A percentile compares a stretch with the other conserved stretches of the same genome.
Evolutionary conservation across 2,113 vertebrate species (phyloP).

Genomic region (Procavia capensis): DNA sequence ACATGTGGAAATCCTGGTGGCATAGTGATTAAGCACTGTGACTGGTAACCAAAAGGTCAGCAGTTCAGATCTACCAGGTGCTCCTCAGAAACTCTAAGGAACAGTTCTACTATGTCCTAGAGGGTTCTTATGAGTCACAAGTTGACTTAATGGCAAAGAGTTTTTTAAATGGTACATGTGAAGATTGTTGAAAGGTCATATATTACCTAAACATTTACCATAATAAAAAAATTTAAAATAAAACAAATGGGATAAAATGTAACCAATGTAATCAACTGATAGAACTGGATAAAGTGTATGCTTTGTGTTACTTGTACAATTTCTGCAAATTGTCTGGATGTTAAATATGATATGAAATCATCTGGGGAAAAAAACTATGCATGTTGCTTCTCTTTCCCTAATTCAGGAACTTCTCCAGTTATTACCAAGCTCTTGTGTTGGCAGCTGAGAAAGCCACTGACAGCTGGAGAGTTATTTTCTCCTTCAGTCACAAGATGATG

Average conservation of each 20-base stretch:
- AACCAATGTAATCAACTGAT: background rate
- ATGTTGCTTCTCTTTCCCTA: background rate
- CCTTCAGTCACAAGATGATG: slow-evolving; percentile 73
- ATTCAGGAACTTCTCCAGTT: slow-evolving; percentile 25
- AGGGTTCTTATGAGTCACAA: too few relatives aligned
- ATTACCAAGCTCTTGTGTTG: slow-evolving; percentile 33
- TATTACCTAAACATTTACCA: background rate
- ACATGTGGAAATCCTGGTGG: background rate
- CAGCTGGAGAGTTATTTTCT: slow-evolving; percentile 81
- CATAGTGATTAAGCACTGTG: too few relatives aligned
- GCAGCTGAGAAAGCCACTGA: slow-evolving; percentile 64
- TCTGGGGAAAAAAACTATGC: background rate
- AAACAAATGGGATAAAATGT: background rate
- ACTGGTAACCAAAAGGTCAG: too few relatives aligned
- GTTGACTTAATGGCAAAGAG: too few relatives aligned
- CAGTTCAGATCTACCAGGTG: too few relatives aligned
- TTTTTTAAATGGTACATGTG: background rate
- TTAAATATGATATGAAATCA: background rate
- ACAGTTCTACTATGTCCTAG: too few relatives aligned
- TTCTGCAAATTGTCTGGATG: background rate
- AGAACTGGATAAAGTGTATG: background rate
- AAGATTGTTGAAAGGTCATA: background rate
- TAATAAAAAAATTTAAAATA: background rate
- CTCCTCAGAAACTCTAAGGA: too few relatives aligned
- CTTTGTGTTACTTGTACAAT: background rate